A percentile compares a stretch with the other conserved stretches of the same genome.
Evolutionary conservation across 2,888 invertebrate species (phyloP).

Genomic region (Dexiosoma caninum): DNA sequence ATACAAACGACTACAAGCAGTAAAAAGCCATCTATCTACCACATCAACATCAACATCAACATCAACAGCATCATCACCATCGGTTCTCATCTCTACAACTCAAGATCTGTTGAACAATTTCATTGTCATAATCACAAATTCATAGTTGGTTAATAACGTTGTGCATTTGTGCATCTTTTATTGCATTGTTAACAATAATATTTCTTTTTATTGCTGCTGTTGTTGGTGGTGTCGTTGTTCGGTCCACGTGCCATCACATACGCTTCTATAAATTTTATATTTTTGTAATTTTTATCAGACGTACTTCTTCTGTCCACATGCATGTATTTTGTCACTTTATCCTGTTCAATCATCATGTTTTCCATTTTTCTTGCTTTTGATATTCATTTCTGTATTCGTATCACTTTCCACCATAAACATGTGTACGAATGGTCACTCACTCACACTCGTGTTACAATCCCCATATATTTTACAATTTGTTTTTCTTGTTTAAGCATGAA

Average conservation of each 20-base stretch:
- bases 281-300: slow-evolving; percentile 49
- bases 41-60: neutral
- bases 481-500: slow-evolving; percentile 50
- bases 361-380: slow-evolving; percentile 22
- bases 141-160: slow-evolving; percentile 33
- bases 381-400: neutral
- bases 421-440: neutral
- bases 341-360: slow-evolving; percentile 59
- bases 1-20: neutral
- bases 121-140: slow-evolving; percentile 58
- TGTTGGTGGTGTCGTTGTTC: slow-evolving; percentile 34
- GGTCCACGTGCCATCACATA: slow-evolving; percentile 62
- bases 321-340: slow-evolving; percentile 63
- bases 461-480: slow-evolving; percentile 53
- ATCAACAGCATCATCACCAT: neutral
- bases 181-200: slow-evolving; percentile 20
- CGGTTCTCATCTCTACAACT: no score
- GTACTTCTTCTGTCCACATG: slow-evolving; percentile 42
- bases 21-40: neutral
- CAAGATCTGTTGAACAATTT: slow-evolving; percentile 6
- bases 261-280: slow-evolving; percentile 53
- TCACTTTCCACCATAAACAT: slow-evolving; percentile 29
- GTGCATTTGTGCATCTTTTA: neutral
- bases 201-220: slow-evolving; percentile 2
- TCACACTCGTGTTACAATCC: slow-evolving; percentile 31